Conservation (phyloP, 2,113 vertebrate species). For the Meles meles region DNA sequence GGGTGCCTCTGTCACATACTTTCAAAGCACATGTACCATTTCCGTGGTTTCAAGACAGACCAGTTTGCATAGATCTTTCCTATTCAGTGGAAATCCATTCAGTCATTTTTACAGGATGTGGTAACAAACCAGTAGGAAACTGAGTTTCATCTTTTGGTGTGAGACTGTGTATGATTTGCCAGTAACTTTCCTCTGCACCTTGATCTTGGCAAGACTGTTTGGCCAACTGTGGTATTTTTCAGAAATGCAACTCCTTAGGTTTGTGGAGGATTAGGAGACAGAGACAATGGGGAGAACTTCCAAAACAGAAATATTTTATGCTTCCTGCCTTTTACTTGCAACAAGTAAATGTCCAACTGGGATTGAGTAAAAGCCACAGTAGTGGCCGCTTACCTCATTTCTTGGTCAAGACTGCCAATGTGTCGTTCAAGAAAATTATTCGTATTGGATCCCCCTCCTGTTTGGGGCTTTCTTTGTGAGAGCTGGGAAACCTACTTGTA, state of each 20-base stretch:
- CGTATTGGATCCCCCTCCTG: background rate
- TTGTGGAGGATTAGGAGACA: background rate
- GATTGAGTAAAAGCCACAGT: background rate
- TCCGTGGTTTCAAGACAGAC: background rate
- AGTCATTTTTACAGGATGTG: background rate
- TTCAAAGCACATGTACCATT: background rate
- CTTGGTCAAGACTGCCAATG: background rate
- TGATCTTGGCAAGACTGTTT: background rate
- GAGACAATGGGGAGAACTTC: background rate
- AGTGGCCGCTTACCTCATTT: background rate
- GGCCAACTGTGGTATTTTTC: background rate
- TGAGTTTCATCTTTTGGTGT: background rate
- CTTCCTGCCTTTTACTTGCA: background rate
- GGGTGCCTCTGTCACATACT: background rate
- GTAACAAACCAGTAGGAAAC: background rate
- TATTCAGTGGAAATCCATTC: background rate
- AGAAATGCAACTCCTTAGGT: background rate
- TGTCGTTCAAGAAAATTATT: constrained; percentile 6
- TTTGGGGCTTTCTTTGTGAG: background rate
- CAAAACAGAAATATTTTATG: background rate
- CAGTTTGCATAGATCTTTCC: background rate
- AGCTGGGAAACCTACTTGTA: background rate
- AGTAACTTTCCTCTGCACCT: background rate
- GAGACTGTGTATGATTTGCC: background rate
- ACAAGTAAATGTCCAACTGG: background rate